Evolutionary conservation across 2,797 vertebrate genomes (phyloP).

Genomic region (Poeciliopsis turneri): DNA sequence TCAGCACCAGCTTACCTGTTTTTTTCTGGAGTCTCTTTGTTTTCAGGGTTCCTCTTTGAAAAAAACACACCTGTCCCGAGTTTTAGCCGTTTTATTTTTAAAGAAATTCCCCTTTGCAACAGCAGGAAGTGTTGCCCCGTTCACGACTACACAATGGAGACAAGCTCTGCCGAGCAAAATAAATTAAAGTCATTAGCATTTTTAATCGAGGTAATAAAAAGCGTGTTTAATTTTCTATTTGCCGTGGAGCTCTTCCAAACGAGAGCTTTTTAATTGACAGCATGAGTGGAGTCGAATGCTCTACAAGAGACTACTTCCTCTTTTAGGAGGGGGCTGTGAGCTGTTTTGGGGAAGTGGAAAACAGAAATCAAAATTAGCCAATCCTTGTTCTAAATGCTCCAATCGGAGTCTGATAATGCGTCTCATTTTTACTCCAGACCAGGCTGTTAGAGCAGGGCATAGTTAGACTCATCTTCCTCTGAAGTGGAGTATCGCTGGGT

Average conservation of each 20-base stretch:
- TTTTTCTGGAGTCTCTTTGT: slow-evolving; percentile 11
- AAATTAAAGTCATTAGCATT: not conserved
- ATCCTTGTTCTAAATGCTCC: not conserved
- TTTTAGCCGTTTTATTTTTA: slow-evolving; percentile 8
- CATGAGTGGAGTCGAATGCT: not conserved
- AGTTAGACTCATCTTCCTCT: not conserved
- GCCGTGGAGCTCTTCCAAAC: not conserved
- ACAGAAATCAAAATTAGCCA: not conserved
- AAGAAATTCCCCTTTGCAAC: slow-evolving; percentile 11
- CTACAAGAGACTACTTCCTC: not conserved
- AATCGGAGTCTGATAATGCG: not conserved
- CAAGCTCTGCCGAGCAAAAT: not conserved
- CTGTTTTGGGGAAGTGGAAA: not conserved
- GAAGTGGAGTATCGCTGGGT: not conserved
- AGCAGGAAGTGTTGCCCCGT: slow-evolving; percentile 11
- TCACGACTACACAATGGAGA: slow-evolving; percentile 9
- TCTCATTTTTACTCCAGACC: not conserved
- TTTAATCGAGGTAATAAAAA: not conserved
- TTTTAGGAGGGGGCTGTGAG: not conserved
- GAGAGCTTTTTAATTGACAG: slow-evolving; percentile 1
- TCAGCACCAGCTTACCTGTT: not conserved
- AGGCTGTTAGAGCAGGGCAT: not conserved
- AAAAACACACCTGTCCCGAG: not conserved
- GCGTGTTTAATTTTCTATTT: not conserved
- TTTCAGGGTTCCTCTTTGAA: slow-evolving; percentile 26